Conservation (phyloP, 2,888 invertebrate species). For the Heliconius ethilla region DNA sequence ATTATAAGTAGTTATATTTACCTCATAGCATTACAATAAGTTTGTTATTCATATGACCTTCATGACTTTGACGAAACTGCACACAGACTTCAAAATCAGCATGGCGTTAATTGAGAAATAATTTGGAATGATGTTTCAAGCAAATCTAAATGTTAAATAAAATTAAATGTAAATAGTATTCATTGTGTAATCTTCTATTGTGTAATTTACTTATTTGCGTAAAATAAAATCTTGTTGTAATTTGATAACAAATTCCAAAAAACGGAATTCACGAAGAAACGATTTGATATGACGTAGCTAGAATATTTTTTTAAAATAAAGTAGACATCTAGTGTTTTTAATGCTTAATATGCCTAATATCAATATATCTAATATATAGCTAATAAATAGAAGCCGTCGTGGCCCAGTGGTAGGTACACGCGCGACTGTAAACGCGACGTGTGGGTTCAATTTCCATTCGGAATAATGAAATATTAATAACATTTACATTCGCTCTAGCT, state of each 20-base stretch:
- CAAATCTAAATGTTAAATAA: background rate
- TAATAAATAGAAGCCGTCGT: too few relatives aligned
- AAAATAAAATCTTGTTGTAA: background rate
- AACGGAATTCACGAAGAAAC: background rate
- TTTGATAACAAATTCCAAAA: background rate
- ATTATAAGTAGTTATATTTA: background rate
- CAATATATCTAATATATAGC: too few relatives aligned
- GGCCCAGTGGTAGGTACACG: too few relatives aligned
- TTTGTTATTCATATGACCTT: conserved; percentile 5
- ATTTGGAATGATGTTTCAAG: background rate
- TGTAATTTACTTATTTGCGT: background rate
- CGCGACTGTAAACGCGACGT: too few relatives aligned
- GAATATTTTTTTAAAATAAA: background rate
- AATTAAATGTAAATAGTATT: background rate
- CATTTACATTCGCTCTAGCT: too few relatives aligned
- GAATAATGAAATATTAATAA: too few relatives aligned
- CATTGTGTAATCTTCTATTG: too few relatives aligned
- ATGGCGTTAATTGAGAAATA: background rate
- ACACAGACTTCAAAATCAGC: background rate
- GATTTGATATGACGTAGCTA: background rate
- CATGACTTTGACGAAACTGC: background rate
- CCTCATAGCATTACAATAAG: background rate
- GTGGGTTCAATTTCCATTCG: too few relatives aligned
- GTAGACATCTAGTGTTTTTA: too few relatives aligned
- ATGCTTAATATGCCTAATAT: too few relatives aligned